Evolutionary conservation across 2,888 invertebrate species (phyloP).

Genomic region (Andrena bicolor): DNA sequence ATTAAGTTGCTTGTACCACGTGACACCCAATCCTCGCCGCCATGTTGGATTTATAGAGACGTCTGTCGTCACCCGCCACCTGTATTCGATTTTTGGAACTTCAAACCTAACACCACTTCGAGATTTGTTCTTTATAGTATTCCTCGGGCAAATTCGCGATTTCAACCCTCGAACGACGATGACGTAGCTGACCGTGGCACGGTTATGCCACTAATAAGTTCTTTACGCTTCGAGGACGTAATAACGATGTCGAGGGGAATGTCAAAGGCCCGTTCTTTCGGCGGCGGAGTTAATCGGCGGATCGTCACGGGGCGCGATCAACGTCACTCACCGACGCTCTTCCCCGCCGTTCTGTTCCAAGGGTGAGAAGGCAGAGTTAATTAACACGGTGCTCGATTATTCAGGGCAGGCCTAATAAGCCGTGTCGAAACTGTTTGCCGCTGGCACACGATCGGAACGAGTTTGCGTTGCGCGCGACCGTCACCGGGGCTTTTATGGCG

Average conservation of each 20-base stretch:
- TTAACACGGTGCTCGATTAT: conserved; percentile 66
- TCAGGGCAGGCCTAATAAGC: conserved; percentile 59
- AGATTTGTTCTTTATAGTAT: too few species aligned
- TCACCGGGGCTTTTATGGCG: conserved; percentile 45
- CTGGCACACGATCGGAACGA: conserved; percentile 55
- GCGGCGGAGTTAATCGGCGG: conserved; percentile 46
- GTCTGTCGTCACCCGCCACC: too few species aligned
- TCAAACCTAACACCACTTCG: too few species aligned
- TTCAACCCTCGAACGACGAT: too few species aligned
- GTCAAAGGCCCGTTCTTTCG: background rate
- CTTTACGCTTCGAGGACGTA: background rate
- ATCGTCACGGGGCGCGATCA: conserved; percentile 16
- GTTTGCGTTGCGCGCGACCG: conserved; percentile 38
- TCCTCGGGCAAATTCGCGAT: too few species aligned
- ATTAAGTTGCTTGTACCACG: too few species aligned
- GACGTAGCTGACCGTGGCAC: background rate
- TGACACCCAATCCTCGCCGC: too few species aligned
- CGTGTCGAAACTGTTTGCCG: conserved; percentile 62
- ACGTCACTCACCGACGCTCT: conserved; percentile 22
- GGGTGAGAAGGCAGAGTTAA: conserved; percentile 64
- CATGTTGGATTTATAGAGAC: too few species aligned
- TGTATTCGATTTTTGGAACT: too few species aligned
- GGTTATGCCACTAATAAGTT: conserved; percentile 5
- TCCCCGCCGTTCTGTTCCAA: conserved; percentile 54
- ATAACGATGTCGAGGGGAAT: background rate